Conservation (phyloP, 1,140 invertebrate genomes). For the Carposina sasakii region DNA sequence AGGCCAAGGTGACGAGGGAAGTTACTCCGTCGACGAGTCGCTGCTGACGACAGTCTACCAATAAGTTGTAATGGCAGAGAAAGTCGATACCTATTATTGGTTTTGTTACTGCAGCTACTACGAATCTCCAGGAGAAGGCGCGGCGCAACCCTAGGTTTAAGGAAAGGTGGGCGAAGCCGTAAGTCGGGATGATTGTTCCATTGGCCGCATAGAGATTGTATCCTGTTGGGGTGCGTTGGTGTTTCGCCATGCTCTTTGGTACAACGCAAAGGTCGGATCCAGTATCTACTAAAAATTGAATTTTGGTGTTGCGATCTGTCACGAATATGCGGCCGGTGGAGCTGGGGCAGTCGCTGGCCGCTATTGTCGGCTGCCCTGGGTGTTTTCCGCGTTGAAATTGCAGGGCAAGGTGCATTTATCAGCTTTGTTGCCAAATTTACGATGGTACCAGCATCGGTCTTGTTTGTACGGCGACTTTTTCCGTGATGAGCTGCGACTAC, state of each 20-base stretch:
- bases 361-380: conserved; percentile 3
- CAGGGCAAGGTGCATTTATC: background rate
- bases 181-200: conserved; percentile 29
- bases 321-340: conserved; percentile 1
- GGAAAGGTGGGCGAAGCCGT: conserved; percentile 22
- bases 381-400: background rate
- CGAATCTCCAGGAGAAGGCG: conserved; percentile 41
- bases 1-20: conserved; percentile 20
- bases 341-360: conserved; percentile 6
- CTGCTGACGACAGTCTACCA: conserved; percentile 19
- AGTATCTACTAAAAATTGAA: conserved; percentile 16
- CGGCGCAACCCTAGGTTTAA: conserved; percentile 33
- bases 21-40: conserved; percentile 10
- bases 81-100: conserved; percentile 57
- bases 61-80: conserved; percentile 22
- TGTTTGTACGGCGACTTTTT: background rate
- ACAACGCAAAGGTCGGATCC: conserved; percentile 15
- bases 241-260: background rate
- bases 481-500: background rate
- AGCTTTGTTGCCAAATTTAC: background rate
- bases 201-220: conserved; percentile 24
- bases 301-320: conserved; percentile 3
- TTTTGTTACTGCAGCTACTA: conserved; percentile 40
- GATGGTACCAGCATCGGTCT: conserved; percentile 4
- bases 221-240: background rate